Percentiles rank a stretch among this genome's conserved stretches.
These are phyloP conservation scores for Mesochorus sp. DNA, from an alignment of 2,888 invertebrate genomes.

Conservation along the genomic window DNA sequence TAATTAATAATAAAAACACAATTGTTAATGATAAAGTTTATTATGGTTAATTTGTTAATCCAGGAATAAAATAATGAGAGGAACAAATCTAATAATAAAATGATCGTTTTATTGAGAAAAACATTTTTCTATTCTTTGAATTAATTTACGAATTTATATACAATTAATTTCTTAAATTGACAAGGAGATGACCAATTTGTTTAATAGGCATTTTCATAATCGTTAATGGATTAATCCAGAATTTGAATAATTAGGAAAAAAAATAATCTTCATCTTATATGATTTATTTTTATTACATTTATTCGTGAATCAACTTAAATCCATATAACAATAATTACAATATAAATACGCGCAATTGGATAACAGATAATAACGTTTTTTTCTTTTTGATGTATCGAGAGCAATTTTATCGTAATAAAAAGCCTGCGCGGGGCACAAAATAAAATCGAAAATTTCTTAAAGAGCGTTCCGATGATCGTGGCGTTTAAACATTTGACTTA, in stretches of 20 bases:
- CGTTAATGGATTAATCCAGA: not conserved
- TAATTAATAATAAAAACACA: no score
- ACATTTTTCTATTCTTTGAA: no score
- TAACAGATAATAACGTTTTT: not conserved
- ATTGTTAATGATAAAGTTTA: no score
- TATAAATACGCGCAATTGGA: not conserved
- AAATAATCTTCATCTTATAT: not conserved
- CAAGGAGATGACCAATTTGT: no score
- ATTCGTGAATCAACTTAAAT: constrained; percentile 5
- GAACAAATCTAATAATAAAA: no score
- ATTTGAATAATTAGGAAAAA: no score
- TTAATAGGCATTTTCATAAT: no score
- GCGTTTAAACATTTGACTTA: not conserved
- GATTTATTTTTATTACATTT: not conserved
- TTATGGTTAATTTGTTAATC: no score
- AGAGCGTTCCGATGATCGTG: not conserved
- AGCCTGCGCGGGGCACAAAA: not conserved
- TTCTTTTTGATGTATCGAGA: not conserved
- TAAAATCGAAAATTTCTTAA: not conserved
- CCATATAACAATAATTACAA: constrained; percentile 10
- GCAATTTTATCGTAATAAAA: constrained; percentile 6
- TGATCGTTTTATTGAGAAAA: no score
- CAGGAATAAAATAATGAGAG: no score
- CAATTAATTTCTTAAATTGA: no score
- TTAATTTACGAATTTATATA: no score